A percentile compares a stretch with the other conserved stretches of the same genome.
phyloP scores from a whole-genome alignment of 2,888 invertebrate genomes.

The Emmelina monodactyla region DNA sequence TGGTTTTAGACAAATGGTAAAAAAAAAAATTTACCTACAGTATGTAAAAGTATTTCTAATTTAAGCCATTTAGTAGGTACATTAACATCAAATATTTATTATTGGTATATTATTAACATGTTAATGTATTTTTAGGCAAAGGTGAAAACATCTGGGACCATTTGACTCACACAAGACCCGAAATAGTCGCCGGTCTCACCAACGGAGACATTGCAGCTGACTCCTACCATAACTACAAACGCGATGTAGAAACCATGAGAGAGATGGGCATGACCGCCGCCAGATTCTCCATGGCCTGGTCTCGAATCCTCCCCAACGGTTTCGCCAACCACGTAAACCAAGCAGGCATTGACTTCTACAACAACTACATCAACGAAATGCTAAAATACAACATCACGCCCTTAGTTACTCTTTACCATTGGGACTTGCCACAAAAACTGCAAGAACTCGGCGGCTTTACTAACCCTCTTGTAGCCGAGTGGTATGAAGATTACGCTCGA shows the following conservation, averaged over 20 bases:
- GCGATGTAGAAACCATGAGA: conserved; percentile 46
- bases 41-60: no score
- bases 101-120: no score
- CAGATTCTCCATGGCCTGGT: conserved; percentile 68
- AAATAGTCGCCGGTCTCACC: conserved; percentile 17
- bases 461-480: conserved; percentile 35
- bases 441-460: conserved; percentile 60
- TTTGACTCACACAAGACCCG: conserved; percentile 21
- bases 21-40: no score
- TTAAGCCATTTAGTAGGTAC: no score
- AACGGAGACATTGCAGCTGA: conserved; percentile 67
- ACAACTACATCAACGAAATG: conserved; percentile 67
- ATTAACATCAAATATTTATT: no score
- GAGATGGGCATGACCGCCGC: conserved; percentile 46
- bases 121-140: conserved; percentile 23
- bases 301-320: conserved; percentile 66
- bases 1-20: no score
- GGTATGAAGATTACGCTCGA: conserved; percentile 48
- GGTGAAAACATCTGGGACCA: conserved; percentile 27
- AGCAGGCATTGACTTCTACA: conserved; percentile 69
- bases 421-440: conserved; percentile 54
- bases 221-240: conserved; percentile 62
- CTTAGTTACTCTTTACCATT: conserved; percentile 58
- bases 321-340: conserved; percentile 54
- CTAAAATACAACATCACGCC: conserved; percentile 66